Base-by-base conservation (phyloP, 2,113 vertebrate genomes). In the Oxyruncus cristatus region DNA sequence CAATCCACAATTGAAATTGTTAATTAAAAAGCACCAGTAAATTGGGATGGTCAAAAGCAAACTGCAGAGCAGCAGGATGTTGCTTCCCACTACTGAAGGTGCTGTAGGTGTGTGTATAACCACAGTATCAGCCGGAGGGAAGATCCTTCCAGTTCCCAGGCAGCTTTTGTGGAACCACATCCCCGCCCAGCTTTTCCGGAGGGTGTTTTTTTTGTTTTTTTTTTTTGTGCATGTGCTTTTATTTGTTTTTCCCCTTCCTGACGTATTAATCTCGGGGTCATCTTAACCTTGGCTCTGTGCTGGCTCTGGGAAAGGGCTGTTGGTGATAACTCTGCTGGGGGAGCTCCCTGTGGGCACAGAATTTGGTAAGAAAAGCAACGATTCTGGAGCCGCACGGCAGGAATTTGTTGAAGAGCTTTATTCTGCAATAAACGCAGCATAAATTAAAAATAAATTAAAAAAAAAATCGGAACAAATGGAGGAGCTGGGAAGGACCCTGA, bases 121-220 rank as follows among this genome's bases (percentile, higher is more conserved):
- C 19, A 20, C 62, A 33, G 0, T 4, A 3, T 14, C 72, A 68
- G 30, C 39, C 37, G 12, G 2, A 41, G n/a, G 50, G 30, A 58
- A 75, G 55, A 26, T 21, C 46, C 47, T 59, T 66, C 33, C 52
- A 14, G 35, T 76, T 53, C 41, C 67, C 32, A n/a, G 62, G 53
- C 19, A 75, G 27, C 22, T 26, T 72, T 61, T 49, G 72, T 27
- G 44, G 27, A 46, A 21, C 21, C 55, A 7, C 21, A 5, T 35
- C 68, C 55, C 33, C 61, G 20, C 50, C 52, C 53, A 32, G 68
- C 61, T 84, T 26, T 67, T 52, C 47, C 19, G 5, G 30, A 80
- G 55, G 4, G 4, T 4, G 14, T 14, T 11, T 6, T 9, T 2
- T 4, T 26, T 8, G 35, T 17, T 14, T 10, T 6, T 9, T 2